A percentile compares a stretch with the other conserved stretches of the same genome.
phyloP scores from a whole-genome alignment of 2,113 vertebrate species.

The Heterocephalus glaber region DNA sequence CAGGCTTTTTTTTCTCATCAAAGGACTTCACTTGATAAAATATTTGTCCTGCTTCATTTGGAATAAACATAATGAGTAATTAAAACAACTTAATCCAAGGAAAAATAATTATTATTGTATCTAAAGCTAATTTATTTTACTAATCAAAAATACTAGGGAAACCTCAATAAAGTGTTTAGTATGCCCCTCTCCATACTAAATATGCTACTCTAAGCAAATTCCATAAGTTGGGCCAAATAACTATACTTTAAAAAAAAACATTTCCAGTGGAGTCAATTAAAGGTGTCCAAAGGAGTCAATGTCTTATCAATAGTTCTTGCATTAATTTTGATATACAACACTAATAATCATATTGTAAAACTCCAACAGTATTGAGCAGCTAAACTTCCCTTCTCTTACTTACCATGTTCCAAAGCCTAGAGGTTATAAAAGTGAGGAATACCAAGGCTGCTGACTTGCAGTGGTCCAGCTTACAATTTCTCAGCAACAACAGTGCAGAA shows the following conservation, averaged over 20 bases:
- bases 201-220: slow-evolving; percentile 35
- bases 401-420: slow-evolving; percentile 15
- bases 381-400: background rate
- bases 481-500: background rate
- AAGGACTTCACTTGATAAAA: background rate
- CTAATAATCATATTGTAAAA: slow-evolving; percentile 17
- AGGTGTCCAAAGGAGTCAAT: background rate
- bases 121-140: slow-evolving; percentile 27
- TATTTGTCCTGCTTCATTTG: background rate
- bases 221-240: slow-evolving; percentile 11
- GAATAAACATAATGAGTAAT: slow-evolving; percentile 49
- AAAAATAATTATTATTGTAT: background rate
- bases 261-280: background rate
- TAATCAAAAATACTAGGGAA: slow-evolving; percentile 34
- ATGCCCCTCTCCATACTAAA: background rate
- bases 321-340: slow-evolving; percentile 39
- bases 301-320: background rate
- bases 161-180: slow-evolving; percentile 19
- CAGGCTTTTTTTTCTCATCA: slow-evolving; percentile 9
- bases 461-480: background rate
- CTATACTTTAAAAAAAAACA: background rate
- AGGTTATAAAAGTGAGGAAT: background rate
- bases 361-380: background rate
- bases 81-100: slow-evolving; percentile 50
- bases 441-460: background rate